Base-by-base conservation (phyloP, 2,888 invertebrate genomes). In the Silvanus unidentatus region DNA sequence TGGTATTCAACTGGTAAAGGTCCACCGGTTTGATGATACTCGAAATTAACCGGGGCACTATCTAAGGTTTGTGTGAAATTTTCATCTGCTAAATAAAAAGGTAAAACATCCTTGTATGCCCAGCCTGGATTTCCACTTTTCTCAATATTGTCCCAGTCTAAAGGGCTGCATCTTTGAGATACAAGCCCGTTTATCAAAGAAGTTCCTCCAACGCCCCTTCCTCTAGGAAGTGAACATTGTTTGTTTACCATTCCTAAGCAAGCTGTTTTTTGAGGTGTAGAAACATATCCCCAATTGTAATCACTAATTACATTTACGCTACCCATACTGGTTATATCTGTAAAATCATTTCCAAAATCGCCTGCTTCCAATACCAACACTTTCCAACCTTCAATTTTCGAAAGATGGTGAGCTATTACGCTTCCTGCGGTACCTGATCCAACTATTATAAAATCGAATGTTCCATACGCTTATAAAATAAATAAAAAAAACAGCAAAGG, bases 271-370 rank as follows among this genome's bases (percentile, higher is more conserved):
- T 86, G 84, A 0, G 77, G 80, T 55, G 81, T 80, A 50, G 84
- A 81, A 37, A 77, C 76, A 66, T 84, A 88, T 37, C 79, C 80
- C 86, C 87, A 88, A 52, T 86, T 80, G 58, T 80, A 81, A 35
- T 78, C 77, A 0, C 80, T 79, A 34, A 77, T 64, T 55, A 81
- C 81, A 40, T 81, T 76, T 60, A 75, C 77, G 0, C 77, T 74
- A 1, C 77, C 78, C 42, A 80, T 44, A 0, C 75, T 66, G 0
- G 82, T 81, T 2, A 81, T 66, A 45, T 80, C 79, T 1, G 77
- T 77, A 1, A 79, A 38, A 30, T 53, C 49, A 28, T 56, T 39
- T 13, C 48, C 45, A 14, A 41, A 50, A 15, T 41, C 47, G 5
- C 56, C 56, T 12, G 56, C 56, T 47, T 56, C 56, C 35, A 56